phyloP scores from a whole-genome alignment of 2,797 vertebrate species.

The Micrastur ruficollis region DNA sequence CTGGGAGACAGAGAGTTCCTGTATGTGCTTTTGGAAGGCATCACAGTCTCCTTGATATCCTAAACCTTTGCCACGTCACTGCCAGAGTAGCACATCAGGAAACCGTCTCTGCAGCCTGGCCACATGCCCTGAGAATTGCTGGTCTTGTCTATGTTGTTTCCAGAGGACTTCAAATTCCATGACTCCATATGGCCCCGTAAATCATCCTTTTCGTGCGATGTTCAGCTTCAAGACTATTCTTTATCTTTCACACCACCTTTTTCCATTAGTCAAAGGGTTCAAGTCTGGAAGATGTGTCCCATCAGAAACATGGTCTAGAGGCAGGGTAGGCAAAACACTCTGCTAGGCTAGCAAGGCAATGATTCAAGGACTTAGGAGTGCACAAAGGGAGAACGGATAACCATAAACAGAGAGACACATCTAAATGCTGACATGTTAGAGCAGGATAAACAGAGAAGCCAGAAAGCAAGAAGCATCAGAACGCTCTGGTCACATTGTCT shows the following conservation, averaged over 20 bases:
- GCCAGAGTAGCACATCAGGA: background rate
- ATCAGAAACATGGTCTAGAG: background rate
- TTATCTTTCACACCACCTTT: background rate
- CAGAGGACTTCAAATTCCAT: background rate
- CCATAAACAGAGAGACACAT: background rate
- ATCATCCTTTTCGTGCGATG: background rate
- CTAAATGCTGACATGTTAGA: background rate
- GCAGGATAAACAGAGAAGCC: background rate
- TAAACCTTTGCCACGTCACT: background rate
- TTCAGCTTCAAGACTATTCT: background rate
- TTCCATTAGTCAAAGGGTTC: background rate
- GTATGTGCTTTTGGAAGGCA: background rate
- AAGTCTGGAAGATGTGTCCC: background rate
- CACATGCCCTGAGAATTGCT: background rate
- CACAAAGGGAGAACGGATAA: background rate
- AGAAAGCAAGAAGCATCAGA: background rate
- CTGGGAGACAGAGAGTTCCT: background rate
- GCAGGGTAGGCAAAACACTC: background rate
- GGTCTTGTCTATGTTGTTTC: background rate
- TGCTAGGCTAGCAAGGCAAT: background rate
- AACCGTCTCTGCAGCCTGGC: background rate
- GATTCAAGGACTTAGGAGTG: background rate
- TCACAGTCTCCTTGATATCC: background rate
- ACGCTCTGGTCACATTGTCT: background rate
- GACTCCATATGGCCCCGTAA: background rate